Evolutionary conservation across 2,888 invertebrate genomes (phyloP).

Genomic region (Nudaria mundana): DNA sequence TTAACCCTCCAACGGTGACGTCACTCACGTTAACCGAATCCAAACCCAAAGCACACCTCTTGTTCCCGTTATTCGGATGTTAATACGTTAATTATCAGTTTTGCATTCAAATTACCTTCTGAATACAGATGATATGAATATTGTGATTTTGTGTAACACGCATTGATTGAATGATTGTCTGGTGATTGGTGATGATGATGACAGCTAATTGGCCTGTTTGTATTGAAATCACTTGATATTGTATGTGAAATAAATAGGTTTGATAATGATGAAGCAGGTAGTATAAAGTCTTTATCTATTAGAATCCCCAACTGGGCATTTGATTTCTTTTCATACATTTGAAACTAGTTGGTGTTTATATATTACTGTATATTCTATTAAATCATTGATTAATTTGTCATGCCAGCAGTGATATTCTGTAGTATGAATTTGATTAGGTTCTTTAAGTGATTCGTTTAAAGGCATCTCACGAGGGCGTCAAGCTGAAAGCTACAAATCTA

Average conservation of each 20-base stretch:
- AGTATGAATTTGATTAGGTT: too few relatives aligned
- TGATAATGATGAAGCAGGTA: slow-evolving; percentile 3
- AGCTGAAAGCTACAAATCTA: too few relatives aligned
- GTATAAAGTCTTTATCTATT: too few relatives aligned
- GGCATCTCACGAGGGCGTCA: too few relatives aligned
- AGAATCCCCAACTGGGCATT: neutral
- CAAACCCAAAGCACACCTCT: slow-evolving; percentile 55
- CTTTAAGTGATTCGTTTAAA: too few relatives aligned
- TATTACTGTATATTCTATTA: too few relatives aligned
- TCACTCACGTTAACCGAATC: slow-evolving; percentile 46
- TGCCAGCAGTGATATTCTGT: too few relatives aligned
- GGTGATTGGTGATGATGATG: slow-evolving; percentile 40
- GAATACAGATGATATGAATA: slow-evolving; percentile 62
- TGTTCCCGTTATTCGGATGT: slow-evolving; percentile 74
- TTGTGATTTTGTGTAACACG: slow-evolving; percentile 63
- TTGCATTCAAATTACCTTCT: slow-evolving; percentile 67
- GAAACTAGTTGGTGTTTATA: too few relatives aligned
- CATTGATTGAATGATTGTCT: slow-evolving; percentile 61
- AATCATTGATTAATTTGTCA: too few relatives aligned
- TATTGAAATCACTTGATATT: slow-evolving; percentile 28
- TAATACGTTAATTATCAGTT: slow-evolving; percentile 77
- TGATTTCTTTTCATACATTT: too few relatives aligned
- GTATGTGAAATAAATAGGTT: slow-evolving; percentile 14
- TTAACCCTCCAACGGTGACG: slow-evolving; percentile 27
- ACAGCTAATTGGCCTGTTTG: slow-evolving; percentile 42